These are phyloP conservation scores for Gymnothorax reevesii DNA, from an alignment of 2,797 vertebrate species.

Conservation along the genomic window DNA sequence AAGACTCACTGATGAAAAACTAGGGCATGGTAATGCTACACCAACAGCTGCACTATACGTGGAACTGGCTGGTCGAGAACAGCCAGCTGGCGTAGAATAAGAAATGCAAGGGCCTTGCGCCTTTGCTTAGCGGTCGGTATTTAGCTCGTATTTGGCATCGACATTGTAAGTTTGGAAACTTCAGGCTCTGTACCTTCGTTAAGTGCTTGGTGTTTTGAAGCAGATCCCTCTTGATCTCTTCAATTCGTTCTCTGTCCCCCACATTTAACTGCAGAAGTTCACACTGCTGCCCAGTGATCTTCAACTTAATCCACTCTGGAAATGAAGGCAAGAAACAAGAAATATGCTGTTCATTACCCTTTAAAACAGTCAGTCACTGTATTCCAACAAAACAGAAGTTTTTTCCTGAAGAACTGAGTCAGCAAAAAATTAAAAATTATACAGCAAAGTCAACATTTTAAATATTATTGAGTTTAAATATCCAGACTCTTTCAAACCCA, in stretches of 20 bases:
- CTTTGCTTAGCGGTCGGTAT: not conserved
- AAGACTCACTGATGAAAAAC: not conserved
- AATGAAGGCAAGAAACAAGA: conserved; percentile 21
- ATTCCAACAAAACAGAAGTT: not conserved
- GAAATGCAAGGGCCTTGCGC: not conserved
- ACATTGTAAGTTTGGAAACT: not conserved
- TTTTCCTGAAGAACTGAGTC: not conserved
- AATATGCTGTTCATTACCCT: not conserved
- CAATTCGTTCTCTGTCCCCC: conserved; percentile 76
- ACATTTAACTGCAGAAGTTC: conserved; percentile 68
- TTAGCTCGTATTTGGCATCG: not conserved
- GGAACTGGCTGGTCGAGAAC: not conserved
- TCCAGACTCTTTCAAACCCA: too few relatives aligned
- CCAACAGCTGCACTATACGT: not conserved
- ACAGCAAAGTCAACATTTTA: too few relatives aligned
- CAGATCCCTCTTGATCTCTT: conserved; percentile 83
- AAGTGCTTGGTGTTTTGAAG: conserved; percentile 56
- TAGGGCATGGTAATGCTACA: not conserved
- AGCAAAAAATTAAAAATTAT: too few relatives aligned
- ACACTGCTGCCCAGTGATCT: conserved; percentile 65
- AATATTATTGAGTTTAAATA: too few relatives aligned
- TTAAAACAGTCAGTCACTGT: not conserved
- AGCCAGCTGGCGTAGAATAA: not conserved
- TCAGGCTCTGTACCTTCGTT: conserved; percentile 47
- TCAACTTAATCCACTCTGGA: conserved; percentile 81